phyloP scores from a whole-genome alignment of 1,140 invertebrate genomes.

The Notospermus geniculatus region DNA sequence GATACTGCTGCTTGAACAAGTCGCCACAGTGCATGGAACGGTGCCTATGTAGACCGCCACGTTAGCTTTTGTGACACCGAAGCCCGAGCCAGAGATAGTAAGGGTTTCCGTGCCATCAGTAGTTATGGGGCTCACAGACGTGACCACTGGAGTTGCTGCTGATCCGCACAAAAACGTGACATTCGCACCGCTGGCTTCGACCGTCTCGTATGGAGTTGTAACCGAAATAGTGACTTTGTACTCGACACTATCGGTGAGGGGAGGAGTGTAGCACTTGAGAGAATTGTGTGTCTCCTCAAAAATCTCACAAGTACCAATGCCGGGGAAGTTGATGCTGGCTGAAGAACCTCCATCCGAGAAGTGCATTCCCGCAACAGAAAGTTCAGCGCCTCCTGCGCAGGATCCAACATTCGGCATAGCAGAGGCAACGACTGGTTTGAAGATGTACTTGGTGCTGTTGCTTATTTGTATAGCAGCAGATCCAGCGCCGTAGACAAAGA shows the following conservation, averaged over 20 bases:
- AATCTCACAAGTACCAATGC: neutral
- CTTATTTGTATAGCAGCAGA: neutral
- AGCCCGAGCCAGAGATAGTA: neutral
- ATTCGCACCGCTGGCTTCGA: neutral
- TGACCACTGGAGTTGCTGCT: conserved; percentile 13
- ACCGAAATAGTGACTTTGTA: neutral
- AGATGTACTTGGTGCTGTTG: neutral
- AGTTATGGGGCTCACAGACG: conserved; percentile 6
- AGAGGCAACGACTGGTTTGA: neutral
- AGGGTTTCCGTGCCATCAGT: neutral
- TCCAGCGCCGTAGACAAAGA: neutral
- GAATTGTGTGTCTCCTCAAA: neutral
- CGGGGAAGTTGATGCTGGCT: neutral
- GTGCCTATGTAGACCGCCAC: neutral
- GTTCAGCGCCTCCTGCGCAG: neutral
- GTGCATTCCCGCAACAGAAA: neutral
- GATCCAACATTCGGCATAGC: neutral
- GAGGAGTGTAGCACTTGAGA: neutral
- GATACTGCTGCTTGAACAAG: neutral
- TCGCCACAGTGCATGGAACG: neutral
- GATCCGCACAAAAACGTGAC: neutral
- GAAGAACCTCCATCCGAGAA: neutral
- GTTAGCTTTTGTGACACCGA: neutral
- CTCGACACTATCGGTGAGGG: neutral
- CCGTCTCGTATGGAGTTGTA: neutral